A percentile compares a stretch with the other conserved stretches of the same genome.
Evolutionary conservation across 1,140 invertebrate species (phyloP).

Genomic region (Rhyzopertha dominica): DNA sequence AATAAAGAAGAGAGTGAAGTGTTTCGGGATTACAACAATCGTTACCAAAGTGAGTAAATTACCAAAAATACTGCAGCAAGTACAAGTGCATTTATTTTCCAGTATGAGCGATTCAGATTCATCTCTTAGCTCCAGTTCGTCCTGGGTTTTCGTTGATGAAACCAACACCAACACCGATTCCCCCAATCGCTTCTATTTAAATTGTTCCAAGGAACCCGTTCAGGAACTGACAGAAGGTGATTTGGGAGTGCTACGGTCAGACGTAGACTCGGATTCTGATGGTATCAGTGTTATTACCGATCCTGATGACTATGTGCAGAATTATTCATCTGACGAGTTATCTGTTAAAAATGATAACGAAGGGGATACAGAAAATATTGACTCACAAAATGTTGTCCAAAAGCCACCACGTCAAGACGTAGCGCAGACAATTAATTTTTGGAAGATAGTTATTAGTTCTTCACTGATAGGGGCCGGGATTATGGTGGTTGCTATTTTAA

Average conservation of each 20-base stretch:
- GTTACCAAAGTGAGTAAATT: no score
- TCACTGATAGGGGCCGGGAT: no score
- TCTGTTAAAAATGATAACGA: neutral
- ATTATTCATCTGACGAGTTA: slow-evolving; percentile 1
- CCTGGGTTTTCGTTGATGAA: slow-evolving; percentile 10
- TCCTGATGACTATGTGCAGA: slow-evolving; percentile 6
- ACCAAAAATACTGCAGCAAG: no score
- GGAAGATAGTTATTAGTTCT: no score
- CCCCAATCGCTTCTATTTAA: slow-evolving; percentile 7
- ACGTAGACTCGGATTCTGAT: slow-evolving; percentile 17
- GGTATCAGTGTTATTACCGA: slow-evolving; percentile 20
- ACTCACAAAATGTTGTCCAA: neutral
- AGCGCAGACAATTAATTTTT: slow-evolving; percentile 1
- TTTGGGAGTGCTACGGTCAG: neutral
- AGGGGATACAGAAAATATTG: neutral
- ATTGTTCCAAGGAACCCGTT: slow-evolving; percentile 10
- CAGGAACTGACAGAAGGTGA: slow-evolving; percentile 18
- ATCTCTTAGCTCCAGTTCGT: slow-evolving; percentile 2
- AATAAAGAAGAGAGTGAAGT: no score
- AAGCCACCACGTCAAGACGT: neutral
- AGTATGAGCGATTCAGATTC: slow-evolving; percentile 9
- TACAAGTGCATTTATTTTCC: no score
- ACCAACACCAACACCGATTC: neutral
- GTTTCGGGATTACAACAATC: no score
- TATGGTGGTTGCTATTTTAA: no score